Conservation (phyloP, 92 coral and sea anemone genomes). For the Plumapathes pennacea region DNA sequence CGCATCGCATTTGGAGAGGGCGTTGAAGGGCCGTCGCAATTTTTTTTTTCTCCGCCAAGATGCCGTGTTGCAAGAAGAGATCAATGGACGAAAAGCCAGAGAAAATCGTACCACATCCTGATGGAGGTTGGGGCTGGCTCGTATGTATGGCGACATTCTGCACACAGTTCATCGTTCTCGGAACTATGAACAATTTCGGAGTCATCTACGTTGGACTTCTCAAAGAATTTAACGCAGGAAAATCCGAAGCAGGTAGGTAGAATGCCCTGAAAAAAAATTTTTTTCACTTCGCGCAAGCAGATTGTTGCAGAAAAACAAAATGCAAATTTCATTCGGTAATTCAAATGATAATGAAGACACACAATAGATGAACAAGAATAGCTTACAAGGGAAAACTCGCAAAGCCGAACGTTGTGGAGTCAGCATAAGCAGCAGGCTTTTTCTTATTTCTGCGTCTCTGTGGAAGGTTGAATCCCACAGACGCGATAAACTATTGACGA, state of each 20-base stretch:
- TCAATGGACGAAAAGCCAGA: conserved; percentile 61
- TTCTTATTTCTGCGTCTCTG: no score
- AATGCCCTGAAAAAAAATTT: neutral
- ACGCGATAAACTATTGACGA: no score
- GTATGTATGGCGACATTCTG: conserved; percentile 88
- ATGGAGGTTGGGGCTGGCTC: conserved; percentile 99
- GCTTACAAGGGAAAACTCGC: no score
- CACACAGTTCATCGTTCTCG: conserved; percentile 91
- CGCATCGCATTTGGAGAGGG: no score
- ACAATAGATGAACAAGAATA: neutral
- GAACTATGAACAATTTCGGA: conserved; percentile 97
- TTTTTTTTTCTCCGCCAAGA: neutral
- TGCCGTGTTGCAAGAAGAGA: conserved; percentile 77
- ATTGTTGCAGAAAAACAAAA: conserved; percentile 6
- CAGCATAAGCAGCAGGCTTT: no score
- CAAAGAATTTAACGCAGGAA: conserved; percentile 62
- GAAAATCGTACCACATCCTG: conserved; percentile 77
- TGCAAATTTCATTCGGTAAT: conserved; percentile 14
- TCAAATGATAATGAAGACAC: neutral
- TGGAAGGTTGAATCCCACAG: no score
- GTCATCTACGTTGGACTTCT: conserved; percentile 81
- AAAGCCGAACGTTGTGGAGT: no score
- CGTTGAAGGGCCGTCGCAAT: no score
- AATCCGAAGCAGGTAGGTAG: conserved; percentile 84
- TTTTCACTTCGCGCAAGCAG: neutral